Evolutionary conservation across 2,113 vertebrate species (phyloP).

Genomic region (Morone chrysops): DNA sequence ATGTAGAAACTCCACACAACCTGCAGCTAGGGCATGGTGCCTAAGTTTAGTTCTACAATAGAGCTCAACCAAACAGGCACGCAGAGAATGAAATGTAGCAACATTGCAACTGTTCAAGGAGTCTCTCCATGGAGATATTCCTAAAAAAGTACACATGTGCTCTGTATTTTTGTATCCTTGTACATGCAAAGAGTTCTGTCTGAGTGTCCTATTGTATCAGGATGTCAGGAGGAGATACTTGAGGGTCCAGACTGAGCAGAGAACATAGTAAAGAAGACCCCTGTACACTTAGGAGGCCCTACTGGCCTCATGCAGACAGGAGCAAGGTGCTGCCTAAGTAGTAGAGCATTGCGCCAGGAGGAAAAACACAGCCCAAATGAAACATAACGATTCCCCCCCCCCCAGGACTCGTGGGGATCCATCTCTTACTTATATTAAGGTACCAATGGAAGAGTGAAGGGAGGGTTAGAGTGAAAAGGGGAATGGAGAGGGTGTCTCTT

Average conservation of each 20-base stretch:
- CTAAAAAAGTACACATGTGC: conserved; percentile 51
- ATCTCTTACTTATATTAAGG: conserved; percentile 76
- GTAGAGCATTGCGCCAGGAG: conserved; percentile 38
- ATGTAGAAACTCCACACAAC: conserved; percentile 73
- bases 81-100: conserved; percentile 61
- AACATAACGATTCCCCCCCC: conserved; percentile 53
- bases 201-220: conserved; percentile 55
- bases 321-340: conserved; percentile 61
- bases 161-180: conserved; percentile 52
- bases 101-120: conserved; percentile 56
- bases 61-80: conserved; percentile 68
- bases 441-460: conserved; percentile 46
- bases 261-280: conserved; percentile 45
- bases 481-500: conserved; percentile 42
- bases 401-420: conserved; percentile 69
- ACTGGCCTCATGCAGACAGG: conserved; percentile 64
- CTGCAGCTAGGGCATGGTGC: conserved; percentile 76
- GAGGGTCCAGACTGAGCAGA: conserved; percentile 35
- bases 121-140: conserved; percentile 63
- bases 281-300: conserved; percentile 43
- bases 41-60: conserved; percentile 80
- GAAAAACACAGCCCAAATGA: conserved; percentile 68
- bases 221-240: conserved; percentile 45
- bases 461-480: conserved; percentile 36
- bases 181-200: conserved; percentile 50